Evolutionary conservation across 92 coral and sea anemone genomes (phyloP), one percentile per base, ranked within the genome.

Genomic region (Muricea muricata): DNA sequence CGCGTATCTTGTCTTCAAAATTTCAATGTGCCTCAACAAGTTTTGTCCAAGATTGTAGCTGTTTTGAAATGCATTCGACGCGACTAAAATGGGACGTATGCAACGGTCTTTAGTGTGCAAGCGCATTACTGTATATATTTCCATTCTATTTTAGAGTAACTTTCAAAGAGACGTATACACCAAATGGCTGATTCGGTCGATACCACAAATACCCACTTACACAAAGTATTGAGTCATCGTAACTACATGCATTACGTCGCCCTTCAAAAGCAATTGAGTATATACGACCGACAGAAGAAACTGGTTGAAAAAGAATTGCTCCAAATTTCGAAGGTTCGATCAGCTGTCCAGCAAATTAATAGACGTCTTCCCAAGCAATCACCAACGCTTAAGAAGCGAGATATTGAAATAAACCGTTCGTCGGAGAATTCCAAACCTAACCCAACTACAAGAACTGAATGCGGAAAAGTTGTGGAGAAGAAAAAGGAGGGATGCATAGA

Each of bases 201-300:
- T 4, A 52, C 50, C 20, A 30, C 50, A 21, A 79, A 78, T 41
- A 17, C 40, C 52, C 60, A 86, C 39, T n/a, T 34, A 66, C 72
- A 83, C 29, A 83, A 83, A 3, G 93, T 90, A 0, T 93, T 93
- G n/a, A 91, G 85, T 26, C 98, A 93, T 78, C 86, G 96, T 28
- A 95, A 95, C 33, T 78, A 73, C 14, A 92, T 90, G 98, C 93
- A 91, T 84, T 91, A 93, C n/a, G 91, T 95, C 26, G 93, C 94
- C 52, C 87, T 95, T 32, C 81, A 89, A 57, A 95, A 95, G 61
- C 91, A 93, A 74, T 90, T 95, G 28, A 76, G 71, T 20, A 89
- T 90, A 57, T 89, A 91, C 34, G 91, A 92, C 72, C 72, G 89
- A 46, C 97, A 95, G 86, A 93, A 92, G 42, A 84, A 87, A 65